These are phyloP conservation scores for Hirtodrosophila alboralis DNA, from an alignment of 2,888 invertebrate genomes.

Conservation along the genomic window DNA sequence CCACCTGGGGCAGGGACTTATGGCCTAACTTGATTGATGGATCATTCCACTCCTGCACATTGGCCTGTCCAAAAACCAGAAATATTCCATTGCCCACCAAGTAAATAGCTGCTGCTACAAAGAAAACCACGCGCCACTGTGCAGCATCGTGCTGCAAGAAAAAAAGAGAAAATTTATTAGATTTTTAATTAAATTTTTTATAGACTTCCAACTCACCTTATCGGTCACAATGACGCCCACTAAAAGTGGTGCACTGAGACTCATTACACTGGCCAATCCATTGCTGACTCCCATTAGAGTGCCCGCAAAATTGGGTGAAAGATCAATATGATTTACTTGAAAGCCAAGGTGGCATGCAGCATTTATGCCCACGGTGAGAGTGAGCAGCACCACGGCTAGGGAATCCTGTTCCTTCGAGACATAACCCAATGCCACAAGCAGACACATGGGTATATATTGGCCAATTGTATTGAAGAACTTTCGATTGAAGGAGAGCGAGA, in stretches of 20 bases:
- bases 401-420: slow-evolving; percentile 81
- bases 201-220: slow-evolving; percentile 85
- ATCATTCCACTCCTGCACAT: slow-evolving; percentile 90
- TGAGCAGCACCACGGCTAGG: slow-evolving; percentile 88
- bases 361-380: slow-evolving; percentile 90
- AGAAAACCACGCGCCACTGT: slow-evolving; percentile 91
- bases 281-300: slow-evolving; percentile 94
- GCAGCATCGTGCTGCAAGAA: slow-evolving; percentile 86
- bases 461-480: slow-evolving; percentile 86
- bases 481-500: slow-evolving; percentile 83
- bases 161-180: slow-evolving; percentile 19
- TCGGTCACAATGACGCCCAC: slow-evolving; percentile 89
- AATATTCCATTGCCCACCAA: slow-evolving; percentile 89
- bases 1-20: slow-evolving; percentile 67
- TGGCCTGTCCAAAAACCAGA: slow-evolving; percentile 88
- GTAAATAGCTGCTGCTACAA: slow-evolving; percentile 89
- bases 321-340: slow-evolving; percentile 93
- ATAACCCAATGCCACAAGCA: slow-evolving; percentile 87
- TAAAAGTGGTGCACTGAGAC: slow-evolving; percentile 90
- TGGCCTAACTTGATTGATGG: slow-evolving; percentile 76
- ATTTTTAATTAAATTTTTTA: too few relatives aligned
- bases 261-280: slow-evolving; percentile 90
- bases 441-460: slow-evolving; percentile 88
- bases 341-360: slow-evolving; percentile 91
- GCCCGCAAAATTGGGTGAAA: slow-evolving; percentile 93